Evolutionary conservation across 2,888 invertebrate genomes (phyloP).

Genomic region (Oasisia sp.): DNA sequence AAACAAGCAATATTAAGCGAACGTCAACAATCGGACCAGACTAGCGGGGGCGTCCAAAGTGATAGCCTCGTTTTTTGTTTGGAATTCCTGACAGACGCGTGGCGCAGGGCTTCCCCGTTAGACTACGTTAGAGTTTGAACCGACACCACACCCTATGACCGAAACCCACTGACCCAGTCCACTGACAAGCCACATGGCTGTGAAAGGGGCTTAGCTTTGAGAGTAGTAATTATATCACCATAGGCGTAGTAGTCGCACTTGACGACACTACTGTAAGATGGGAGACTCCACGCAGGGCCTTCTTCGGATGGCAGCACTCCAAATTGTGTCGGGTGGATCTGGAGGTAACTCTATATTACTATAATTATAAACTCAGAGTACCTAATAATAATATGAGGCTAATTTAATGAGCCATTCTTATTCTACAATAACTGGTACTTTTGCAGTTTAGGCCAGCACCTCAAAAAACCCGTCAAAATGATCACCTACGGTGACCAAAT

Average conservation of each 20-base stretch:
- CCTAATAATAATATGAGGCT: too few species aligned
- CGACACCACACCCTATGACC: not conserved
- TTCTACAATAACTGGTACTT: too few species aligned
- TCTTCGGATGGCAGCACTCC: slow-evolving; percentile 75
- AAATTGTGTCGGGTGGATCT: slow-evolving; percentile 88
- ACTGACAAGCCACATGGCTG: not conserved
- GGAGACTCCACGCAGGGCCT: slow-evolving; percentile 33
- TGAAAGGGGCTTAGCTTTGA: not conserved
- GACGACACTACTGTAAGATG: not conserved
- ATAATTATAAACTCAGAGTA: too few species aligned
- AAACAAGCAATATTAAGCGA: not conserved
- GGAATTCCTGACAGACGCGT: not conserved
- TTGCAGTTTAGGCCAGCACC: too few species aligned
- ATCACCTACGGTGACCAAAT: too few species aligned
- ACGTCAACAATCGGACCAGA: not conserved
- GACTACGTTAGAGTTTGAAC: not conserved
- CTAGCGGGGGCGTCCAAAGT: not conserved
- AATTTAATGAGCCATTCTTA: too few species aligned
- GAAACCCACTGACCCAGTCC: not conserved
- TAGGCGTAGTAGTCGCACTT: not conserved
- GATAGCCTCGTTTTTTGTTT: not conserved
- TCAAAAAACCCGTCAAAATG: too few species aligned
- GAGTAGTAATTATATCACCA: not conserved
- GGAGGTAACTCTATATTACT: slow-evolving; percentile 75
- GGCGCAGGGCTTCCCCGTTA: not conserved